A percentile compares a stretch with the other conserved stretches of the same genome.
Evolutionary conservation across 53 echinoderm and acorn worm species (phyloP).

Genomic region (Hippasteria phrygiana): DNA sequence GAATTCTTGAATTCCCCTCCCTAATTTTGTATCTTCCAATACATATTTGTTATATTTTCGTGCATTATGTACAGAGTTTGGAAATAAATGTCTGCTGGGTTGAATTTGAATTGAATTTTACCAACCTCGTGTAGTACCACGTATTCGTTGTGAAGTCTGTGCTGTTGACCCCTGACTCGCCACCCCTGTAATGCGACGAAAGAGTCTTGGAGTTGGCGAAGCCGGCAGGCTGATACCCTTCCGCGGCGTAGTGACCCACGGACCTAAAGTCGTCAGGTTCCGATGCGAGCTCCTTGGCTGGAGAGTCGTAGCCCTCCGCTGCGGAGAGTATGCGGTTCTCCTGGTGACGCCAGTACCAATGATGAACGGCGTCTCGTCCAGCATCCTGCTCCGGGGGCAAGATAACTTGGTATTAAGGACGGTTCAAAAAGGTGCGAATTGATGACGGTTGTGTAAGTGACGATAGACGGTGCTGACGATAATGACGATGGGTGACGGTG

Average conservation of each 20-base stretch:
- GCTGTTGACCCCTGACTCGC: not conserved
- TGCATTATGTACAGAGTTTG: not conserved
- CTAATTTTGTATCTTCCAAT: too few species aligned
- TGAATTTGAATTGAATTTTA: not conserved
- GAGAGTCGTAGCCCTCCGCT: not conserved
- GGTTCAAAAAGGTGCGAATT: too few species aligned
- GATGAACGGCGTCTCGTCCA: not conserved
- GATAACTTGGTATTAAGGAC: too few species aligned
- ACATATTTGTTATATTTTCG: too few species aligned
- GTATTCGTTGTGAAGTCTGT: not conserved
- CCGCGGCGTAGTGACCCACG: not conserved
- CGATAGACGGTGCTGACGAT: too few species aligned
- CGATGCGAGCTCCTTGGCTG: not conserved
- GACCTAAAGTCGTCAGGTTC: constrained; percentile 17
- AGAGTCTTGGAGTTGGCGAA: not conserved
- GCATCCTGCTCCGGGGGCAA: not conserved
- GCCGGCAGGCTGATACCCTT: constrained; percentile 18
- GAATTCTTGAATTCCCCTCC: too few species aligned
- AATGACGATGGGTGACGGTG: too few species aligned
- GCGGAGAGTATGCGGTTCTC: constrained; percentile 6
- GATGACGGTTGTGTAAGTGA: too few species aligned
- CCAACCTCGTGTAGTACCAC: constrained; percentile 20
- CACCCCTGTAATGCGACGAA: not conserved
- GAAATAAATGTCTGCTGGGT: not conserved
- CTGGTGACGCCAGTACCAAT: constrained; percentile 2